Conservation (phyloP, 2,888 invertebrate genomes). For the Apocheima hispidaria region DNA sequence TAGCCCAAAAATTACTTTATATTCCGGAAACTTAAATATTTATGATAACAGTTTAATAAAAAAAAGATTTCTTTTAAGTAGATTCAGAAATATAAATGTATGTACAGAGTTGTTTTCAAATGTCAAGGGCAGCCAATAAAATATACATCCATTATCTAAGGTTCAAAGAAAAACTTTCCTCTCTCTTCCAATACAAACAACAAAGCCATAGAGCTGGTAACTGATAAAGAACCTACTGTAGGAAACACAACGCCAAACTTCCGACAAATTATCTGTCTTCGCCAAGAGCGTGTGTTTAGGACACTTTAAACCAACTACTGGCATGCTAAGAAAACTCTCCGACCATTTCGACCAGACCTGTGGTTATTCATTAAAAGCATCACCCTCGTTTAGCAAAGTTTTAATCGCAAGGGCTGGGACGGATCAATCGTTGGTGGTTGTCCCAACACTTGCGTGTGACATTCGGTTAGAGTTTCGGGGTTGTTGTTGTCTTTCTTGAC, state of each 20-base stretch:
- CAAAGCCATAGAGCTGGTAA: constrained; percentile 49
- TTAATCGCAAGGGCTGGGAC: constrained; percentile 12
- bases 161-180: constrained; percentile 27
- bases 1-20: no score
- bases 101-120: constrained; percentile 1
- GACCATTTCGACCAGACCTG: constrained; percentile 49
- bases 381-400: constrained; percentile 28
- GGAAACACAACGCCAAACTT: constrained; percentile 60
- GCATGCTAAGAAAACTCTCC: constrained; percentile 60
- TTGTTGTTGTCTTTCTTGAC: constrained; percentile 49
- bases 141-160: constrained; percentile 18
- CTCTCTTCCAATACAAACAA: constrained; percentile 43
- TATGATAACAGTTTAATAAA: no score
- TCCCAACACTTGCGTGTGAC: constrained; percentile 58
- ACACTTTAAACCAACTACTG: constrained; percentile 56
- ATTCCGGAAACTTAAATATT: no score
- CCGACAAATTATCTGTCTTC: constrained; percentile 66
- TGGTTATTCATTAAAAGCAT: constrained; percentile 50
- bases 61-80: no score
- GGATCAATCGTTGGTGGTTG: constrained; percentile 51
- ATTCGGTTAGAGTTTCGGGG: constrained; percentile 49
- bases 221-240: constrained; percentile 65
- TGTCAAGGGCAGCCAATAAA: not conserved
- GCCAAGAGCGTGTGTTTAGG: constrained; percentile 69
- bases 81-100: no score